Conservation (phyloP, 2,888 invertebrate species). For the Callyntrura sp. region DNA sequence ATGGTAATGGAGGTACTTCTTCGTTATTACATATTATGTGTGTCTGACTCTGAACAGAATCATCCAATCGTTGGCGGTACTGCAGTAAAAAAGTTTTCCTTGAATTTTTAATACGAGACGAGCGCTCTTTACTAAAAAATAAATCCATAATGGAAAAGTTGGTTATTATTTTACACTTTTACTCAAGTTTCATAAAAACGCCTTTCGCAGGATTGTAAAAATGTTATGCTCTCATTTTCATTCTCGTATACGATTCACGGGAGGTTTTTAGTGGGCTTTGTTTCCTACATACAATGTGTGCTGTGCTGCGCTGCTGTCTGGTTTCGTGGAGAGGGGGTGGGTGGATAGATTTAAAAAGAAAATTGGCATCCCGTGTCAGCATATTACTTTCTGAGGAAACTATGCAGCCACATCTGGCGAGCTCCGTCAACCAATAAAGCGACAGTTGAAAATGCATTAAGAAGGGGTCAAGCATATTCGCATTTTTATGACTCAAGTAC, state of each 20-base stretch:
- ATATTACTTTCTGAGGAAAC: not conserved
- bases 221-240: not conserved
- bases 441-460: not conserved
- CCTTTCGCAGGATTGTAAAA: constrained; percentile 9
- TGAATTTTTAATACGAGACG: not conserved
- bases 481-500: not conserved
- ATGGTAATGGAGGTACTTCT: too few species aligned
- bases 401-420: constrained; percentile 9
- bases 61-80: not conserved
- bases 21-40: too few species aligned
- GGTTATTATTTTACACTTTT: constrained; percentile 1
- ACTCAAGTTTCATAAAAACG: not conserved
- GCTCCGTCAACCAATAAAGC: not conserved
- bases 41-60: not conserved
- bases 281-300: not conserved
- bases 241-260: too few species aligned
- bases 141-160: constrained; percentile 10
- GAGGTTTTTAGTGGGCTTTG: too few species aligned
- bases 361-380: not conserved
- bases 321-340: not conserved
- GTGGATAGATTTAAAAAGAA: not conserved
- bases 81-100: not conserved
- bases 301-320: not conserved
- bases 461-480: not conserved
- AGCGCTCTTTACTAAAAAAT: not conserved